Evolutionary conservation across 2,113 vertebrate genomes (phyloP).

Genomic region (Benitochromis conjunctus): DNA sequence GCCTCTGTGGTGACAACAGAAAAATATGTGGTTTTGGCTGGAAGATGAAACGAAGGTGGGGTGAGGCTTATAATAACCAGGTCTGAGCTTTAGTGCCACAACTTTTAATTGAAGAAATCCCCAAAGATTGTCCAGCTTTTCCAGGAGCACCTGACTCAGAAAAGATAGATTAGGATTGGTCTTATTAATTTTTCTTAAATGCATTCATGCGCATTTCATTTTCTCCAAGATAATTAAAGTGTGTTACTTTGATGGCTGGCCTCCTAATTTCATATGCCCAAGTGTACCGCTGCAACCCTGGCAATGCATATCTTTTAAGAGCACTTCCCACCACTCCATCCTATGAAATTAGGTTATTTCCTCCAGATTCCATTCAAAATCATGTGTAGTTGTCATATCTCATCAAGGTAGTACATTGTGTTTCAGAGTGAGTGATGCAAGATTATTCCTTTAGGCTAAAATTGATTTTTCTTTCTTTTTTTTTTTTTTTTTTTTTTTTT

Average conservation of each 20-base stretch:
- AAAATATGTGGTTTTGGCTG: slow-evolving; percentile 42
- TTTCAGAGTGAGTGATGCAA: slow-evolving; percentile 31
- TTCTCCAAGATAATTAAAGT: slow-evolving; percentile 55
- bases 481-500: too few species aligned
- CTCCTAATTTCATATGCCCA: slow-evolving; percentile 37
- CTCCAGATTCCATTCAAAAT: slow-evolving; percentile 22
- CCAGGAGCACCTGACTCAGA: slow-evolving; percentile 36
- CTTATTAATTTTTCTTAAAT: slow-evolving; percentile 62
- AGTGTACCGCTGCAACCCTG: slow-evolving; percentile 6
- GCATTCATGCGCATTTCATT: slow-evolving; percentile 57
- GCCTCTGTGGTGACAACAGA: slow-evolving; percentile 51
- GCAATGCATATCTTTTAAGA: slow-evolving; percentile 8
- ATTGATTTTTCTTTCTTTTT: not conserved
- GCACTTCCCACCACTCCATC: not conserved
- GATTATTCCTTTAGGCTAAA: slow-evolving; percentile 23
- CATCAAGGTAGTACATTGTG: slow-evolving; percentile 9
- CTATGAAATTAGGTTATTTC: slow-evolving; percentile 27
- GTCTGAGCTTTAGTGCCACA: slow-evolving; percentile 49
- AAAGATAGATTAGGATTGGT: slow-evolving; percentile 53
- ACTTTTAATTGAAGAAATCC: slow-evolving; percentile 70
- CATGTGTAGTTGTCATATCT: slow-evolving; percentile 9
- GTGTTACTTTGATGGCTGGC: slow-evolving; percentile 54
- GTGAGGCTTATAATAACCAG: slow-evolving; percentile 56
- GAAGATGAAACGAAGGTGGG: slow-evolving; percentile 60
- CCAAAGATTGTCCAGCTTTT: slow-evolving; percentile 45